phyloP scores from a whole-genome alignment of 2,797 vertebrate species.

The Vultur gryphus region DNA sequence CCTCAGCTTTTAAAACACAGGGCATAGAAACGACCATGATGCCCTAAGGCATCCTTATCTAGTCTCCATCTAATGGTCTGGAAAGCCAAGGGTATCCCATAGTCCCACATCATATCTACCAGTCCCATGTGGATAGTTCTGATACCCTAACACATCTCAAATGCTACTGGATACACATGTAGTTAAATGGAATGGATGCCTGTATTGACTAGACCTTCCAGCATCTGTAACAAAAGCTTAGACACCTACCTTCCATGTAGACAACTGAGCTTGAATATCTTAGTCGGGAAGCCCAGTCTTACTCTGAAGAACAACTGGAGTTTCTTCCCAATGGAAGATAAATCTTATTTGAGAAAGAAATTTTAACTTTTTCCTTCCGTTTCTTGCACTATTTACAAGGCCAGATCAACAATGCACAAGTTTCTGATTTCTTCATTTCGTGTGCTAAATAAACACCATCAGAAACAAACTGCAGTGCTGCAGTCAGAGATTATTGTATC shows the following conservation, averaged over 20 bases:
- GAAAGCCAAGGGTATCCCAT: neutral
- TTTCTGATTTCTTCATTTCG: rapidly evolving
- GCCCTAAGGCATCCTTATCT: neutral
- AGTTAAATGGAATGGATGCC: neutral
- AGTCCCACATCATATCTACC: neutral
- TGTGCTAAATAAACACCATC: neutral
- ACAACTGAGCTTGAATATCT: neutral
- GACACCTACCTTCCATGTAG: neutral
- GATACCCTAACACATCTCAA: neutral
- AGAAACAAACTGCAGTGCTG: neutral
- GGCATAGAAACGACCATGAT: neutral
- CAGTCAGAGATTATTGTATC: neutral
- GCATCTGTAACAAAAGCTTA: neutral
- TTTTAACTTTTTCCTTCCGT: neutral
- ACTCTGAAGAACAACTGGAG: rapidly evolving
- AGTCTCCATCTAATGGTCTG: neutral
- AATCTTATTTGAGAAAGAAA: neutral
- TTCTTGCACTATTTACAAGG: neutral
- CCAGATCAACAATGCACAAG: neutral
- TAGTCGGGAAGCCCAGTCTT: neutral
- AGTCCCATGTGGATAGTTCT: neutral
- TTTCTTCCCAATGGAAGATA: neutral
- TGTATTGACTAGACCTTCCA: neutral
- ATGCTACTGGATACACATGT: rapidly evolving
- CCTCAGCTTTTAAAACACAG: neutral